A percentile compares a stretch with the other conserved stretches of the same genome.
Evolutionary conservation across 2,888 invertebrate genomes (phyloP).

Genomic region (Mimachlamys varia): DNA sequence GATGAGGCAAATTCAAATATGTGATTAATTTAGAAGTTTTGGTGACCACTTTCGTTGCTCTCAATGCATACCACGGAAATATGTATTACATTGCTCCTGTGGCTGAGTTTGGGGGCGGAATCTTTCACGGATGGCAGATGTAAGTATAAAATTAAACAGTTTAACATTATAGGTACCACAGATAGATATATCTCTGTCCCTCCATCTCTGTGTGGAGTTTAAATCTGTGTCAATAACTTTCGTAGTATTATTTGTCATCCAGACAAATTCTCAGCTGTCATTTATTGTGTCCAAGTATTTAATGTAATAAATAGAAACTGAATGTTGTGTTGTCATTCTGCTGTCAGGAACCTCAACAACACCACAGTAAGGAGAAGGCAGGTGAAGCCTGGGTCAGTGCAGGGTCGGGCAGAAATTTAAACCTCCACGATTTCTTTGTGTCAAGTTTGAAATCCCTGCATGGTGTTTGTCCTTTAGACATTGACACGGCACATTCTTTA

Average conservation of each 20-base stretch:
- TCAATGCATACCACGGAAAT: not conserved
- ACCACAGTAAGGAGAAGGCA: not conserved
- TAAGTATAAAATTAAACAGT: not conserved
- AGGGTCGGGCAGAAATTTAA: conserved; percentile 3
- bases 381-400: not conserved
- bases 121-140: not conserved
- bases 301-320: no score
- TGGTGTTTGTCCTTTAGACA: not conserved
- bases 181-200: not conserved
- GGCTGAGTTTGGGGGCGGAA: not conserved
- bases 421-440: not conserved
- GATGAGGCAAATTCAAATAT: not conserved
- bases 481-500: not conserved
- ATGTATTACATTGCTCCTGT: not conserved
- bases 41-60: conserved; percentile 28
- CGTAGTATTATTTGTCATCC: no score
- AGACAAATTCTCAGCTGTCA: no score
- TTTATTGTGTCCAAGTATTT: no score
- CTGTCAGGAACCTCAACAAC: not conserved
- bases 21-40: conserved; percentile 24
- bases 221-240: not conserved
- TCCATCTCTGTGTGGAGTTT: not conserved
- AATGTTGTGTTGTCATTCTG: not conserved
- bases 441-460: not conserved
- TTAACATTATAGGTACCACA: no score